Evolutionary conservation across 2,113 vertebrate genomes (phyloP).

Genomic region (Bubo bubo): DNA sequence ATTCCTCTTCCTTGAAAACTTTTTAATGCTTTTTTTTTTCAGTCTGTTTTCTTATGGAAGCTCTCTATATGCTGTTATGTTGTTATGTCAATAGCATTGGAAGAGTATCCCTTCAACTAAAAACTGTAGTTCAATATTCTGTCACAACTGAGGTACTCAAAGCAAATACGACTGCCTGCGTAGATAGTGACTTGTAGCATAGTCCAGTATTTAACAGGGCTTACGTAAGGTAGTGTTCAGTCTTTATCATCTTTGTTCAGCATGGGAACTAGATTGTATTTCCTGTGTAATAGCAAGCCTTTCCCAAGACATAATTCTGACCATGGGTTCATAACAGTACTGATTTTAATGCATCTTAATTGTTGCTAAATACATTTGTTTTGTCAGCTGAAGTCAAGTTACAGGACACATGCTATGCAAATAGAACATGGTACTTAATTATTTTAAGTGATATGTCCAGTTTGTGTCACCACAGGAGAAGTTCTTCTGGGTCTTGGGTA

Average conservation of each 20-base stretch:
- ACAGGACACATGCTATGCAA: neutral
- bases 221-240: neutral
- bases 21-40: neutral
- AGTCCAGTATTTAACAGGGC: neutral
- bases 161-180: rapidly evolving
- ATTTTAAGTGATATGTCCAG: neutral
- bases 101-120: neutral
- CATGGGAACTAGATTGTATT: neutral
- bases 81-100: neutral
- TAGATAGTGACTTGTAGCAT: neutral
- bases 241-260: slow-evolving; percentile 11
- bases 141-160: neutral
- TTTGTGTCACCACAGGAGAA: neutral
- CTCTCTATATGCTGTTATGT: neutral
- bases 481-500: neutral
- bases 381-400: neutral
- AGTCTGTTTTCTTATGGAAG: neutral
- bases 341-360: neutral
- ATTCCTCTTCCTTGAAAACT: neutral
- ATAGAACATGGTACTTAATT: neutral
- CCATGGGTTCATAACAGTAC: neutral
- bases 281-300: neutral
- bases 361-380: neutral
- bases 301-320: neutral
- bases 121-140: neutral